Evolutionary conservation across 2,888 invertebrate genomes (phyloP).

Genomic region (Pelosia muscerda): DNA sequence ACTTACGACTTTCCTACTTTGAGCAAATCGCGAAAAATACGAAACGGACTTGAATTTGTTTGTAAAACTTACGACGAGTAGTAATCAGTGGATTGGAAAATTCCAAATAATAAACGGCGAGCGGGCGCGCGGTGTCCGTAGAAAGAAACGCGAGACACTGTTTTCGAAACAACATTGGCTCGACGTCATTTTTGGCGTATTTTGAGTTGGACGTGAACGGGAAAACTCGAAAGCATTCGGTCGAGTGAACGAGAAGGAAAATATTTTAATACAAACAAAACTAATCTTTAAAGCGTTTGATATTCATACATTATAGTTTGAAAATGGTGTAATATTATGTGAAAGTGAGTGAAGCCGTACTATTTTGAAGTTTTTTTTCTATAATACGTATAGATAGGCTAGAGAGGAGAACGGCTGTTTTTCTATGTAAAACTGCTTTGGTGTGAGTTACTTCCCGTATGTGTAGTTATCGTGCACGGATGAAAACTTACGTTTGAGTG

Average conservation of each 20-base stretch:
- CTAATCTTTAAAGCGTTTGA: constrained; percentile 69
- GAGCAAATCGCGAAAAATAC: constrained; percentile 83
- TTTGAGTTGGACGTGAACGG: constrained; percentile 85
- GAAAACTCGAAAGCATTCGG: constrained; percentile 86
- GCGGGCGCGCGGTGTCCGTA: constrained; percentile 77
- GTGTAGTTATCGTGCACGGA: constrained; percentile 74
- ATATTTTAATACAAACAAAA: constrained; percentile 64
- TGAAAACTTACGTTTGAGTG: constrained; percentile 62
- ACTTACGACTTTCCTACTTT: constrained; percentile 83
- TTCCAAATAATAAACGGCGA: constrained; percentile 84
- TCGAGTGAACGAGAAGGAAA: constrained; percentile 75
- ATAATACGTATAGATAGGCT: constrained; percentile 74
- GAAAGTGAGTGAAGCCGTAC: constrained; percentile 79
- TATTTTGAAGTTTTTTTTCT: constrained; percentile 85
- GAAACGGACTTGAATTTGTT: constrained; percentile 82
- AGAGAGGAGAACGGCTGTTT: constrained; percentile 81
- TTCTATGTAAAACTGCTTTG: constrained; percentile 76
- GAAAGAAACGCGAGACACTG: constrained; percentile 83
- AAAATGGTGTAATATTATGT: constrained; percentile 67
- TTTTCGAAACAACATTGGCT: constrained; percentile 84
- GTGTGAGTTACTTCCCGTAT: constrained; percentile 81
- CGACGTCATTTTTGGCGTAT: constrained; percentile 87
- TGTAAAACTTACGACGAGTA: constrained; percentile 82
- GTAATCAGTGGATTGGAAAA: constrained; percentile 88
- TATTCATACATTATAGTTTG: constrained; percentile 68